These are phyloP conservation scores for Epizoanthus ramosus DNA, from an alignment of 92 coral and sea anemone species.

Conservation along the genomic window DNA sequence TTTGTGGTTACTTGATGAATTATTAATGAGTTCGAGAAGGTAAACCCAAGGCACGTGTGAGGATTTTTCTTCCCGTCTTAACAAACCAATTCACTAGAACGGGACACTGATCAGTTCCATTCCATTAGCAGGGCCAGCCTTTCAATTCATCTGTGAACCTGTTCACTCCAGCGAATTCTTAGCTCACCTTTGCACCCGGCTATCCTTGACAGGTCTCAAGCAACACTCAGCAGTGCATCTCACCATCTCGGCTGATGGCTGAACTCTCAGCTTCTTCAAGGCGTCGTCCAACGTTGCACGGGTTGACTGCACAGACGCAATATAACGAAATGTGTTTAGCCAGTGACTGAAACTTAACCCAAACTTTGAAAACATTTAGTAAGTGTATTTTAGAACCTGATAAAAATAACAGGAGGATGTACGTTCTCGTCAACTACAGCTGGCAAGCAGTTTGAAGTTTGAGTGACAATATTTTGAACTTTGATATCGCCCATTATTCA, in stretches of 20 bases:
- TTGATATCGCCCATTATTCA: too few species aligned
- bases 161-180: not conserved
- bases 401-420: too few species aligned
- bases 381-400: too few species aligned
- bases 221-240: constrained; percentile 86
- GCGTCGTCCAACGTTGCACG: constrained; percentile 56
- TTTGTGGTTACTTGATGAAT: too few species aligned
- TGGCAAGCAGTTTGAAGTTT: too few species aligned
- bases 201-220: constrained; percentile 67
- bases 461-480: too few species aligned
- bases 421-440: too few species aligned
- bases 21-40: too few species aligned
- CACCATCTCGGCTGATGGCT: constrained; percentile 77
- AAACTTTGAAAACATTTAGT: too few species aligned
- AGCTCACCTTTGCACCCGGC: constrained; percentile 57
- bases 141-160: not conserved
- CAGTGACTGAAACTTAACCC: too few species aligned
- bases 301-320: constrained; percentile 59
- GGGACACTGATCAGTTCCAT: not conserved
- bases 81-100: too few species aligned
- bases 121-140: not conserved
- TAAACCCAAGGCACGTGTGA: not conserved
- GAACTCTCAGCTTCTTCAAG: constrained; percentile 58
- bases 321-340: too few species aligned
- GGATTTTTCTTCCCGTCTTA: not conserved